Base-by-base conservation (phyloP, 2,888 invertebrate genomes). In the Aquatica leii region DNA sequence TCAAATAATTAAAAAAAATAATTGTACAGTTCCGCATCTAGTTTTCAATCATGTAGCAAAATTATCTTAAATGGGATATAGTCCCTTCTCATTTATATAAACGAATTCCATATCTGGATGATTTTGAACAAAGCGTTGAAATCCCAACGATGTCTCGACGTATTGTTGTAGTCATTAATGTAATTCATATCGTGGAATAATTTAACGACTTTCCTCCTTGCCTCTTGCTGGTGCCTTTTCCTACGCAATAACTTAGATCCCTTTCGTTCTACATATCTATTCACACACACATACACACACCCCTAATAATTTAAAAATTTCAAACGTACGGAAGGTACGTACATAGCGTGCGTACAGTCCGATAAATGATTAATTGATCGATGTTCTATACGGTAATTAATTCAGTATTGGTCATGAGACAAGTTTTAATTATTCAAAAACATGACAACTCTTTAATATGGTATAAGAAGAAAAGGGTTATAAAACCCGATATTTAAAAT, bases 111-210 rank as follows among this genome's bases (percentile, higher is more conserved):
- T 46, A 24, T 59, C 37, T 18, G 11, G 46, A 59, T 61, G 55
- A 24, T 52, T 53, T 21, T 76, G 78, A 74, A 77, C 73, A 69
- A 58, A 62, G n/a, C 61, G 60, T 50, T 61, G 48, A 54, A 35
- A 14, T 35, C 37, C 35, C 40, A 17, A 56, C 69, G 69, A 69
- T 67, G 58, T 62, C 72, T 63, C 58, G 59, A 67, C 69, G 73
- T 70, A 73, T 73, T 72, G 74, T 73, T 70, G 72, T 46, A 46
- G 6, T 75, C 76, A 74, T 77, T 77, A 77, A 76, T 76, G 73
- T 73, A 74, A 74, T 73, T 74, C 77, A 77, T 74, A 76, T 75
- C 73, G 74, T 71, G 77, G 78, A 78, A 78, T 77, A 78, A 78
- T 78, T 78, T 78, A 78, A 78, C 74, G 77, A 74, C 71, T 69